Conservation (phyloP, 2,797 vertebrate species). For the Orientallactaga sibirica region DNA sequence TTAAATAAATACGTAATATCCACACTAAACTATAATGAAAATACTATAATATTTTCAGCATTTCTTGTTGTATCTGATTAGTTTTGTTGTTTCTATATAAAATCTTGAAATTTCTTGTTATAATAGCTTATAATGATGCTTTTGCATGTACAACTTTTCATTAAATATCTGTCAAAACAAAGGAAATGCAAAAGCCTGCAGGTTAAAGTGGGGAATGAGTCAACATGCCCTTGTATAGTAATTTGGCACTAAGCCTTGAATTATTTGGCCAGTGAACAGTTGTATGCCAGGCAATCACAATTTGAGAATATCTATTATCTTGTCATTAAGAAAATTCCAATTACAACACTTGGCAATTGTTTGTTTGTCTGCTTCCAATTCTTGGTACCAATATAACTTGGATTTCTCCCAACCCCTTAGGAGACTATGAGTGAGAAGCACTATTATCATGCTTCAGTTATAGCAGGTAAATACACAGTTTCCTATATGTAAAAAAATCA, state of each 20-base stretch:
- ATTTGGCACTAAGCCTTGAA: constrained; percentile 61
- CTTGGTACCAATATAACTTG: constrained; percentile 34
- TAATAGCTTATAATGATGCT: constrained; percentile 29
- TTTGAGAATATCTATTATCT: constrained; percentile 68
- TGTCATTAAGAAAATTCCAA: constrained; percentile 73
- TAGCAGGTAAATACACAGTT: neutral
- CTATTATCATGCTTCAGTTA: neutral
- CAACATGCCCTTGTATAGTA: neutral
- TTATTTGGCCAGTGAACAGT: constrained; percentile 24
- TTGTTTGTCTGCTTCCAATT: constrained; percentile 57
- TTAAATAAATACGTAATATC: constrained; percentile 38
- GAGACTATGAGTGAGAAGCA: constrained; percentile 35
- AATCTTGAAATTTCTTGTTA: constrained; percentile 18
- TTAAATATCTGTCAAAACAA: constrained; percentile 55
- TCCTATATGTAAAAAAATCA: constrained; percentile 4
- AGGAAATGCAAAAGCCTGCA: neutral
- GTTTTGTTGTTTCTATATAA: constrained; percentile 5
- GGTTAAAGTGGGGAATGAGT: neutral
- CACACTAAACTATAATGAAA: constrained; percentile 47
- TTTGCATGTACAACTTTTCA: constrained; percentile 32
- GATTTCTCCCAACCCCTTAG: constrained; percentile 41
- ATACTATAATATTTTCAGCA: neutral
- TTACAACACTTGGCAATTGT: constrained; percentile 67
- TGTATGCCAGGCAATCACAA: constrained; percentile 56
- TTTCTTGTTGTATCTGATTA: constrained; percentile 39